phyloP scores from a whole-genome alignment of 2,797 vertebrate species.

The Megaceryle alcyon region DNA sequence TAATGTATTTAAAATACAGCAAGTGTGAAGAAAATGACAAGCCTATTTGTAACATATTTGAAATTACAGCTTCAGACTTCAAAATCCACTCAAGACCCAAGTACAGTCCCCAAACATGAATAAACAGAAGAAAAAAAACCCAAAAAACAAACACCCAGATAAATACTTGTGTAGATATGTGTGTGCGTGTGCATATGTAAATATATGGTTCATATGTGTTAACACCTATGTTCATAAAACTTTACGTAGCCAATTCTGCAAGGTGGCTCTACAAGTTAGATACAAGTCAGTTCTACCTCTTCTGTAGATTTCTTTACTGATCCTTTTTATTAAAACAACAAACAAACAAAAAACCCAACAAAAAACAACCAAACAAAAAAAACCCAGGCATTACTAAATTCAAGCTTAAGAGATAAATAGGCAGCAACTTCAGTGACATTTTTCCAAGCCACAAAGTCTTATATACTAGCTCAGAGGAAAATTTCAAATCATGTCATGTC shows the following conservation, averaged over 20 bases:
- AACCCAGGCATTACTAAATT: not conserved
- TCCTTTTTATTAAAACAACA: not conserved
- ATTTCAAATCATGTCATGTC: not conserved
- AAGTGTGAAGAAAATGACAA: not conserved
- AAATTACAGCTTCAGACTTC: not conserved
- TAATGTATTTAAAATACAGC: not conserved
- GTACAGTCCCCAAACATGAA: not conserved
- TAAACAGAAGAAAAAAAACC: not conserved
- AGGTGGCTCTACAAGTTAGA: not conserved
- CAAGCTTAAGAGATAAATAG: not conserved
- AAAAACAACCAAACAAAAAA: too few species aligned
- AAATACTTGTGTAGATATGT: too few species aligned
- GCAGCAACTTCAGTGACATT: not conserved
- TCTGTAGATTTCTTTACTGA: not conserved
- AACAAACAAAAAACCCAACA: too few species aligned
- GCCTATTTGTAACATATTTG: fast-evolving
- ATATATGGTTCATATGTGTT: not conserved
- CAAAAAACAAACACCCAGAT: not conserved
- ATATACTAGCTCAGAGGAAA: not conserved
- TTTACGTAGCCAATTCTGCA: not conserved
- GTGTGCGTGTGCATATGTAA: not conserved
- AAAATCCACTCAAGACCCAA: not conserved
- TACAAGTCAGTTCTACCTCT: not conserved
- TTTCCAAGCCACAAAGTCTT: not conserved
- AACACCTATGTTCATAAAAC: not conserved